Conservation (phyloP, 2,888 invertebrate species). For the Hyposoter didymator region DNA sequence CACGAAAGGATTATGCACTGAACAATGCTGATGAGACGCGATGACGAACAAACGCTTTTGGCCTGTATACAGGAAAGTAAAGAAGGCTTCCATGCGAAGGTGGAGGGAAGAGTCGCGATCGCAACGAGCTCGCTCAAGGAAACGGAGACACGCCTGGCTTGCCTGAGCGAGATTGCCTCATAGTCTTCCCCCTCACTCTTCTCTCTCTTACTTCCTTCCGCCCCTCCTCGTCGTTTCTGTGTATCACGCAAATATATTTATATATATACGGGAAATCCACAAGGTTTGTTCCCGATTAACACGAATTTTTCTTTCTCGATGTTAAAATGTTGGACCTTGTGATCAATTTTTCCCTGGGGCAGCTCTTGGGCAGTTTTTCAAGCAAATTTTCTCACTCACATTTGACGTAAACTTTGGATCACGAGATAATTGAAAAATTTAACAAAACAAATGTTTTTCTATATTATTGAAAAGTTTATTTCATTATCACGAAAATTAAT, state of each 20-base stretch:
- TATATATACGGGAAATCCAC: conserved; percentile 5
- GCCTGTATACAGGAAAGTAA: conserved; percentile 7
- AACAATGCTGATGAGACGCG: conserved; percentile 36
- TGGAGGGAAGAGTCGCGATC: conserved; percentile 54
- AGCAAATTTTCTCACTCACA: no score
- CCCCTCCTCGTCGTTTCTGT: conserved; percentile 52
- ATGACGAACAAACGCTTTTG: conserved; percentile 15
- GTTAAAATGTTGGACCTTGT: neutral
- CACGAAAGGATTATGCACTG: conserved; percentile 23
- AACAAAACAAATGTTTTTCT: no score
- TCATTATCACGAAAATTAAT: no score
- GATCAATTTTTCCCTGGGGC: neutral
- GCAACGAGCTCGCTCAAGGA: conserved; percentile 73
- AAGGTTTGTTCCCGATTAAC: conserved; percentile 26
- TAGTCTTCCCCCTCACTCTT: conserved; percentile 62
- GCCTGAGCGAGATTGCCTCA: conserved; percentile 67
- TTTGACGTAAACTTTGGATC: no score
- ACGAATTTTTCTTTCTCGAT: neutral
- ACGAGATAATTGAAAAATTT: no score
- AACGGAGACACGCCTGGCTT: conserved; percentile 82
- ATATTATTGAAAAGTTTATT: no score
- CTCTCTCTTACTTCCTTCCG: conserved; percentile 67
- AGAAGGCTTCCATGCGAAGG: conserved; percentile 27
- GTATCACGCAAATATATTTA: neutral
- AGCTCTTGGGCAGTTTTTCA: neutral